These are phyloP conservation scores for Endomychus coccineus DNA, from an alignment of 2,888 invertebrate genomes.

Conservation along the genomic window DNA sequence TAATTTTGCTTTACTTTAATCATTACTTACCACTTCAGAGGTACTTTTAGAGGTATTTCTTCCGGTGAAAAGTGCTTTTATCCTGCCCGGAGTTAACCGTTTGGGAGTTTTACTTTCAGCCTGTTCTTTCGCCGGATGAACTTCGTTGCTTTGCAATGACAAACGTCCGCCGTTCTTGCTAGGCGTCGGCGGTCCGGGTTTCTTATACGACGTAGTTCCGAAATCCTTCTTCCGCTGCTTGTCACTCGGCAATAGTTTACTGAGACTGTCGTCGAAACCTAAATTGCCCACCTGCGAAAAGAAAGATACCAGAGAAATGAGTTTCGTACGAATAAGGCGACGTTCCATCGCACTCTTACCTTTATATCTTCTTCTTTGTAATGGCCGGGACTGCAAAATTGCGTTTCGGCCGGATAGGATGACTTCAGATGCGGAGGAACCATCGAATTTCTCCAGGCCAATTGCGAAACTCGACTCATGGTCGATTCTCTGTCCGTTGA, in stretches of 20 bases:
- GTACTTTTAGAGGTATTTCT: conserved; percentile 38
- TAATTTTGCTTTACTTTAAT: no score
- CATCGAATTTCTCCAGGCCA: conserved; percentile 73
- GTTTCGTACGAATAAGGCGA: not conserved
- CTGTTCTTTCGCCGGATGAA: conserved; percentile 51
- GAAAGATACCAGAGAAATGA: no score
- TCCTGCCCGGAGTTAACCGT: conserved; percentile 57
- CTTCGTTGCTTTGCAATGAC: conserved; percentile 57
- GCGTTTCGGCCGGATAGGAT: conserved; percentile 75
- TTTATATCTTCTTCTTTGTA: conserved; percentile 61
- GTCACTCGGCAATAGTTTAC: conserved; percentile 41
- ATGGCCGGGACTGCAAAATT: conserved; percentile 50
- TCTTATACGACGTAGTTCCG: conserved; percentile 71
- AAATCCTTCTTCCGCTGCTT: conserved; percentile 51
- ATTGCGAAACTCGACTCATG: conserved; percentile 55
- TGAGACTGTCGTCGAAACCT: conserved; percentile 40
- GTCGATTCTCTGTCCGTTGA: conserved; percentile 29
- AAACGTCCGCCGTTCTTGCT: conserved; percentile 69
- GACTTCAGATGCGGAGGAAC: conserved; percentile 80
- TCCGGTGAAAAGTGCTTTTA: conserved; percentile 54
- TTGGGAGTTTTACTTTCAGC: conserved; percentile 40
- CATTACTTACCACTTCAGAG: conserved; percentile 34
- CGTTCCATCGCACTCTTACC: conserved; percentile 40
- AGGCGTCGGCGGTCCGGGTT: conserved; percentile 80
- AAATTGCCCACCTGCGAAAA: conserved; percentile 31